Evolutionary conservation across 2,888 invertebrate genomes (phyloP).

Genomic region (Sminthurides aquaticus): DNA sequence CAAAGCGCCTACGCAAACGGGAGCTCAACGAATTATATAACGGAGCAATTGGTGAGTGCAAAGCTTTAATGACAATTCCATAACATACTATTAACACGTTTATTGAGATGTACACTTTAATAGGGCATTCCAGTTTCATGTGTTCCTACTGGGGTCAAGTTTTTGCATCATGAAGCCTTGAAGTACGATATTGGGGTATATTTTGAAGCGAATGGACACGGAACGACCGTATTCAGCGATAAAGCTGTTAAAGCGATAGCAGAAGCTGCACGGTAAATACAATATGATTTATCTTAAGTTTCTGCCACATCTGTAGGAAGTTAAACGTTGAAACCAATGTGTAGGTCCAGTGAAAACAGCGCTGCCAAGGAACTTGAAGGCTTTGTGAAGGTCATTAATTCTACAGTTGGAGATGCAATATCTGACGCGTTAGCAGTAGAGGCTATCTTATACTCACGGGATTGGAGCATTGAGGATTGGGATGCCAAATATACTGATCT

Average conservation of each 20-base stretch:
- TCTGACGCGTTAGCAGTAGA: conserved; percentile 93
- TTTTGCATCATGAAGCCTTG: conserved; percentile 78
- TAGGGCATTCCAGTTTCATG: conserved; percentile 85
- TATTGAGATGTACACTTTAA: conserved; percentile 43
- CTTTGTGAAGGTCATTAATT: conserved; percentile 80
- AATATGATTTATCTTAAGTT: too few species aligned
- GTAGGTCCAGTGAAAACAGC: conserved; percentile 48
- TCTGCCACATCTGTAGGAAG: too few species aligned
- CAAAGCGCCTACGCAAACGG: conserved; percentile 99
- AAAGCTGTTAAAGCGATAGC: conserved; percentile 53
- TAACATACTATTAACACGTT: background rate
- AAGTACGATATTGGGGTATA: conserved; percentile 89
- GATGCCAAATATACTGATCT: conserved; percentile 71
- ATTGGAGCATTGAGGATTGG: conserved; percentile 76
- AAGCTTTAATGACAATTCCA: conserved; percentile 1
- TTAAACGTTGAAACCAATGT: too few species aligned
- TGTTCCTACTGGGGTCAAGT: conserved; percentile 92
- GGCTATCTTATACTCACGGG: conserved; percentile 71
- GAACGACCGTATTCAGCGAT: conserved; percentile 79
- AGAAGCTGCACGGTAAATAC: conserved; percentile 43
- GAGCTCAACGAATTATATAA: conserved; percentile 85
- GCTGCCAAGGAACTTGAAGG: conserved; percentile 60
- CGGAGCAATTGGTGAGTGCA: conserved; percentile 57
- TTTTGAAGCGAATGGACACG: conserved; percentile 99
- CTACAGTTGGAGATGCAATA: conserved; percentile 93